These are phyloP conservation scores for Porites australiensis DNA, from an alignment of 64 coral and sea anemone species.

Conservation along the genomic window DNA sequence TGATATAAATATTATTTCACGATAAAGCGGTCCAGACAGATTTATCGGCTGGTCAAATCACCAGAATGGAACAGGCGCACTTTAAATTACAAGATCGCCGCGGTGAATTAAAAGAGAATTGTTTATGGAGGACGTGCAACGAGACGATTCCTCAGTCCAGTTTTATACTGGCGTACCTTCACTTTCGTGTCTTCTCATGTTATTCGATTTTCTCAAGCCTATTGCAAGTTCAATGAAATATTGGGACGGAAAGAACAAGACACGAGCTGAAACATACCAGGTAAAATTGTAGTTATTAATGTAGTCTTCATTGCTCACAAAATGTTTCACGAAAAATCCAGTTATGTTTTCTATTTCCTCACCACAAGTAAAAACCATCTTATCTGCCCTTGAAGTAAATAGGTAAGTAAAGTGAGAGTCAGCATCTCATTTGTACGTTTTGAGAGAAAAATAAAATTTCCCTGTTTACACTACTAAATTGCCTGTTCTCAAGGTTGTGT, in stretches of 20 bases:
- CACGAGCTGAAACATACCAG: constrained; percentile 12
- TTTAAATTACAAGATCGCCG: background rate
- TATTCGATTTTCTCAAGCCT: constrained; percentile 54
- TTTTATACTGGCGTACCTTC: constrained; percentile 27
- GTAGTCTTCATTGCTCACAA: background rate
- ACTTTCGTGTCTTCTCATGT: constrained; percentile 28
- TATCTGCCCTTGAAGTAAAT: background rate
- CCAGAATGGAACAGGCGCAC: background rate
- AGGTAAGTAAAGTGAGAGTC: constrained; percentile 3
- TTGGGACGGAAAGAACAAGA: constrained; percentile 44
- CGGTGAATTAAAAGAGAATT: constrained; percentile 27
- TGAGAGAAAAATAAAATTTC: background rate
- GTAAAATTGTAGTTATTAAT: constrained; percentile 51
- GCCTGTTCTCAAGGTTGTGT: background rate
- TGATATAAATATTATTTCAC: background rate
- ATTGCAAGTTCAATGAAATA: constrained; percentile 33
- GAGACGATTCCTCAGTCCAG: background rate
- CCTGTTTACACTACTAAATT: background rate
- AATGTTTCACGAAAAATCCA: background rate
- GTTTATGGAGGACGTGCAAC: constrained; percentile 20
- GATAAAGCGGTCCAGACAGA: constrained; percentile 32
- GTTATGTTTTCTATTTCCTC: background rate
- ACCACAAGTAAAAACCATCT: background rate
- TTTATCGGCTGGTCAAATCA: background rate
- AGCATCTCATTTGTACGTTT: background rate